A percentile compares a stretch with the other conserved stretches of the same genome.
phyloP scores from a whole-genome alignment of 2,797 vertebrate species.

The Neosilurus mollespiculum region DNA sequence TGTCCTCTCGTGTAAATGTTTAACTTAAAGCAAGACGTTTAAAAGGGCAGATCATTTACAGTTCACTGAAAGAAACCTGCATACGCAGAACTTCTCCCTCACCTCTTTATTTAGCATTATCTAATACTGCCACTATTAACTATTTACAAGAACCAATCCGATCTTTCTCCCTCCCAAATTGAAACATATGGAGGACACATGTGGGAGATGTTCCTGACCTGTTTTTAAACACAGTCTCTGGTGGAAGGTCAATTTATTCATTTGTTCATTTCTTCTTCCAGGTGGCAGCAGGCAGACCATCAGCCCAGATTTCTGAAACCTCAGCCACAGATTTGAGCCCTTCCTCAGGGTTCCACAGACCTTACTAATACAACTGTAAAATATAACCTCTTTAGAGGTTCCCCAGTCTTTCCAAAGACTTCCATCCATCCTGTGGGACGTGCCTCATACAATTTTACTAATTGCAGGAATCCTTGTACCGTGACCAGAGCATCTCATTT shows the following conservation, averaged over 20 bases:
- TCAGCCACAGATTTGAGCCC: background rate
- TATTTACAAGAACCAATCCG: background rate
- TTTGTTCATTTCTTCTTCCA: background rate
- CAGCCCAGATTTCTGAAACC: background rate
- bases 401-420: background rate
- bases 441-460: background rate
- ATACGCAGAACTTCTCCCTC: background rate
- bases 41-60: constrained; percentile 23
- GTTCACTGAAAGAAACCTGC: constrained; percentile 10
- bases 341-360: background rate
- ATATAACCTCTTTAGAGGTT: background rate
- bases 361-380: background rate
- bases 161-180: background rate
- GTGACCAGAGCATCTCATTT: background rate
- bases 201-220: background rate
- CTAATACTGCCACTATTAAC: background rate
- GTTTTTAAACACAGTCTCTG: background rate
- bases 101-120: constrained; percentile 28
- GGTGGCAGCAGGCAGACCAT: background rate
- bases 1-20: constrained; percentile 27
- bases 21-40: constrained; percentile 12
- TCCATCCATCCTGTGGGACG: background rate
- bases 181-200: constrained; percentile 11
- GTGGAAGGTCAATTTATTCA: background rate
- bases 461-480: background rate